Evolutionary conservation across 2,888 invertebrate genomes (phyloP).

Genomic region (Netelia fuscicornis): DNA sequence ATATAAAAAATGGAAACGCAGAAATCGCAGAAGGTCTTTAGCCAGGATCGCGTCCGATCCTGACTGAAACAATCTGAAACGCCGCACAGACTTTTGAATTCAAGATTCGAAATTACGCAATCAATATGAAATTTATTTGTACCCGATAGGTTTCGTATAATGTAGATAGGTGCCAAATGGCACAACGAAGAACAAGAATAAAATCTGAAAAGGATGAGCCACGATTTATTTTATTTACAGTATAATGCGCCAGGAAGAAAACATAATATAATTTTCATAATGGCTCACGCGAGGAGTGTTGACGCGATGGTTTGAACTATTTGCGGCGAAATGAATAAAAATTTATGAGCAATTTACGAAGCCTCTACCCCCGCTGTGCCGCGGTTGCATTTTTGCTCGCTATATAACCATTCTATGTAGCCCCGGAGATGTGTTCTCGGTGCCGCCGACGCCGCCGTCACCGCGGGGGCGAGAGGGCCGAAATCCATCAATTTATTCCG

Average conservation of each 20-base stretch:
- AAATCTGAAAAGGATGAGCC: slow-evolving; percentile 17
- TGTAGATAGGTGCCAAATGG: background rate
- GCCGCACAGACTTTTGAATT: background rate
- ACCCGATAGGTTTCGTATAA: no score
- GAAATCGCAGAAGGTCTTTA: no score
- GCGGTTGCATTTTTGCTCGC: slow-evolving; percentile 28
- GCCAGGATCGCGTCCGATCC: no score
- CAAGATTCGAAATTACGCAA: background rate
- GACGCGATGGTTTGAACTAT: slow-evolving; percentile 72
- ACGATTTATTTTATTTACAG: slow-evolving; percentile 52
- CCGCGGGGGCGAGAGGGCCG: slow-evolving; percentile 67
- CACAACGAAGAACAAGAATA: slow-evolving; percentile 8
- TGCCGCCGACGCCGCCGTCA: slow-evolving; percentile 46
- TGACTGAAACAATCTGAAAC: no score
- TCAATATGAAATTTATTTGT: background rate
- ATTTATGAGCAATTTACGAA: slow-evolving; percentile 82
- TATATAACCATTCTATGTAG: slow-evolving; percentile 21
- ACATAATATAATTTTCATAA: slow-evolving; percentile 34
- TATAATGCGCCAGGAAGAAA: slow-evolving; percentile 8
- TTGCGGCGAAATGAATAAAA: slow-evolving; percentile 79
- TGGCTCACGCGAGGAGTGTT: slow-evolving; percentile 44
- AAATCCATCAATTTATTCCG: slow-evolving; percentile 82
- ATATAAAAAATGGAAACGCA: no score
- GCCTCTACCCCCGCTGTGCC: slow-evolving; percentile 25
- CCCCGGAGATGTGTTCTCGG: slow-evolving; percentile 49